Base-by-base conservation (phyloP, 2,113 vertebrate species). In the Chaetura pelagica region DNA sequence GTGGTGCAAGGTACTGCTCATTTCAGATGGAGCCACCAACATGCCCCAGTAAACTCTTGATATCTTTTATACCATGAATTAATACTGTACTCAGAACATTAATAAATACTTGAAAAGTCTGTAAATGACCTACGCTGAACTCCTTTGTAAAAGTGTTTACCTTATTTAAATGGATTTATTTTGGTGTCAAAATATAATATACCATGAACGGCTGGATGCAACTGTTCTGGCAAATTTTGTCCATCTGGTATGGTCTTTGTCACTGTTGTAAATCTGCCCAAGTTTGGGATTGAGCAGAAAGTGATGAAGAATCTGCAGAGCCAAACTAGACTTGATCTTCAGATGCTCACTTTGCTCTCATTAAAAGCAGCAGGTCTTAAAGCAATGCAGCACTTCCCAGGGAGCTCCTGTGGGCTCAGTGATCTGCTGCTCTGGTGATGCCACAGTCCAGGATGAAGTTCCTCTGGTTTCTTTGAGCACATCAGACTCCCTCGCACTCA, bases 31-130 rank as follows among this genome's bases (percentile, higher is more conserved):
- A 82, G 49, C 52, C 48, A 90, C 54, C 6, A 16, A 78, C 10
- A 38, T 29, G 27, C 34, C 93, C 62, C 78, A 58, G 90, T 85
- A 97, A 97, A 96, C 34, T 94, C 85, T 79, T 94, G 61, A 51
- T 89, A 92, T 42, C 44, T 92, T 71, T 64, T 79, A 82, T 62
- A 91, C 15, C 46, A 71, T 79, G 66, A 96, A 95, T 93, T 97
- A 97, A 97, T 79, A 95, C 83, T 95, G 95, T 67, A 89, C 19
- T 97, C 78, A 84, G 90, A 89, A 93, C 46, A 94, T 84, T 78
- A 84, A 96, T 83, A 97, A 95, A 96, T 94, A 91, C 62, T 89
- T 89, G 52, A 40, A 74, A 78, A 94, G 69, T 95, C 79, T 87
- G 85, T 51, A 92, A 78, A 81, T 94, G 21, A 92, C 84, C 89